Evolutionary conservation across 2,888 invertebrate species (phyloP), one percentile per base, ranked within the genome.

Genomic region (Dorcus parallelipipedus): DNA sequence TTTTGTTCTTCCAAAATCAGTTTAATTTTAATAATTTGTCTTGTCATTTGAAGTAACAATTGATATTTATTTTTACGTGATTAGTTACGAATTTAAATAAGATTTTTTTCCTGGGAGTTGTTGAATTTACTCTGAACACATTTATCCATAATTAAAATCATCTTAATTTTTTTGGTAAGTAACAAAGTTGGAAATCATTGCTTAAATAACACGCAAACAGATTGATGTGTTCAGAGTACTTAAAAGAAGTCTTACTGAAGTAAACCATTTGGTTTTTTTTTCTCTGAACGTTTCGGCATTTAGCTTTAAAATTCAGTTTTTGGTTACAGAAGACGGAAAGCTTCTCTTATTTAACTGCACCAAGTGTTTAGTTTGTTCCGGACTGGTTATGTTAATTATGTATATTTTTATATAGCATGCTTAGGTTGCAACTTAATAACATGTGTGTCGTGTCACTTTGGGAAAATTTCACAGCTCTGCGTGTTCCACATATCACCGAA

Each of bases 1-100:
- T 57, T 20, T 54, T 20, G 38, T 42, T 26, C 45, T 43, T 51
- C 48, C 33, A 20, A 39, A 51, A 51, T 47, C 43, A 43, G 17
- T 17, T 14, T 43, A 43, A 43, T 43, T 43, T 43, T 14, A 17
- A n/a, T 38, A 51, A 38, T 10, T 39, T 23, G 40, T 39, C n/a
- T 45, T 45, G 14, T 45, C 45, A 45, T 10, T 17, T 10, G 10
- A 20, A 23, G 23, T 20, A 45, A 14, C 56, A 23, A 56, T 45
- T 56, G 47, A 56, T 56, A 56, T 56, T 56, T 56, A 56, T 56
- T 56, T 56, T 17, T 45, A 45, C 45, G 45, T 45, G 45, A 45
- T 45, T 45, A 45, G 45, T 45, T 45, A 45, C 45, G 45, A 45
- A 45, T 45, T 45, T 45, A 45, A 45, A 45, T 45, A 45, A 20